Evolutionary conservation across 92 coral and sea anemone genomes (phyloP), one percentile per base, ranked within the genome.

Genomic region (Palythoa heliodiscus): DNA sequence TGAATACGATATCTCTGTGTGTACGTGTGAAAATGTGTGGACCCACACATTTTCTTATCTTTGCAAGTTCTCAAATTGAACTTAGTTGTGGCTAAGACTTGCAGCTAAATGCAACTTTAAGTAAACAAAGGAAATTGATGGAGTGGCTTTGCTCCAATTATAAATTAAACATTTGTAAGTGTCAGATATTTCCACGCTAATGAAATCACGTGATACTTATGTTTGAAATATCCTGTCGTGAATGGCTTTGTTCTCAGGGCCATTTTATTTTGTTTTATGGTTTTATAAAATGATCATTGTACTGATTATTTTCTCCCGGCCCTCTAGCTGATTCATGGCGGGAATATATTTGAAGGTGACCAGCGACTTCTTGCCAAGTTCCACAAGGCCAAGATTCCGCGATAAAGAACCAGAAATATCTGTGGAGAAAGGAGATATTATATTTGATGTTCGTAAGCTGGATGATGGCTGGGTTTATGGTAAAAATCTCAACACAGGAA

Each of bases 391-490:
- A 37, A 93, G 91, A 35, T 90, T 90, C 38, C 95, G 95, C 13
- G 92, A 93, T 15, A 92, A 92, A 94, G 94, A 94, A 23, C 82
- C 93, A 23, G 91, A 91, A 39, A 94, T 94, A 50, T 78, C 91
- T 7, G 98, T 94, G 17, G 98, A 94, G 67, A 92, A 92, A 53
- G 98, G 98, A 39, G 98, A 94, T 75, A 94, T 94, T 69, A 94
- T 94, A 17, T 94, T 94, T 82, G 98, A 94, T 78, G 98, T 94
- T 58, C 93, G 89, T 4, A 94, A 92, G 73, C 89, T 85, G 24
- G 95, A 91, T 3, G 93, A 90, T n/a, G 98, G 98, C 38, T 94
- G 98, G 95, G 63, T 94, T 73, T 92, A 85, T 60, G 98, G 98
- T 55, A 94, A 94, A 85, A 94, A 94, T 76, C 63, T 94, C 8